A percentile compares a stretch with the other conserved stretches of the same genome.
These are phyloP conservation scores for Eudyptes chrysolophus DNA, from an alignment of 2,113 vertebrate genomes.

Conservation along the genomic window DNA sequence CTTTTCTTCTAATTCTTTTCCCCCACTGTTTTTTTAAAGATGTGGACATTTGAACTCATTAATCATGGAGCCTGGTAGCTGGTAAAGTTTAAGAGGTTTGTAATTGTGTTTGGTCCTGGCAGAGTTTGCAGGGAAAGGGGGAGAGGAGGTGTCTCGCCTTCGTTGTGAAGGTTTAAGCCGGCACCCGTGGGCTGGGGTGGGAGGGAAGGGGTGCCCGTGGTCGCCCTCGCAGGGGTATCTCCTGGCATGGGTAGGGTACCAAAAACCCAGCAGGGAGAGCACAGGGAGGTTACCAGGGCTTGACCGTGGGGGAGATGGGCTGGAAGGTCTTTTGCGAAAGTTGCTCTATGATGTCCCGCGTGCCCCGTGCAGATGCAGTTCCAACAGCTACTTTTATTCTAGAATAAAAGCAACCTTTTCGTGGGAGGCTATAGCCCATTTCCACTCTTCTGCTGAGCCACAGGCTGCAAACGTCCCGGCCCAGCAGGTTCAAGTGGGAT, in stretches of 20 bases:
- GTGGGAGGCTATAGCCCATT: fast-evolving
- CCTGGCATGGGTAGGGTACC: background rate
- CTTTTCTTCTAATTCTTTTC: background rate
- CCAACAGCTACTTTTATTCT: background rate
- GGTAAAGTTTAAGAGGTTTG: conserved; percentile 28
- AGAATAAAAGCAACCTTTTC: background rate
- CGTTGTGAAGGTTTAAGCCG: background rate
- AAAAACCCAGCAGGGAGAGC: background rate
- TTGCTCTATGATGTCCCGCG: fast-evolving
- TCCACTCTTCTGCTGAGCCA: background rate
- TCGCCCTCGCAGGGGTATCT: background rate
- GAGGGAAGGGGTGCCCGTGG: background rate
- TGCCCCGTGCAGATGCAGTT: fast-evolving
- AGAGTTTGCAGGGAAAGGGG: background rate
- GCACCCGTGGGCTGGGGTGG: background rate
- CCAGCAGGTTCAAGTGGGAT: background rate
- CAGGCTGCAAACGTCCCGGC: fast-evolving
- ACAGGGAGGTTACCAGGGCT: background rate
- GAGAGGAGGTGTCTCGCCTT: background rate
- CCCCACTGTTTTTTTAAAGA: background rate
- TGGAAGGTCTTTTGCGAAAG: background rate
- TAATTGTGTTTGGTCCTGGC: background rate
- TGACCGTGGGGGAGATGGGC: background rate
- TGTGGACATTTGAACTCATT: conserved; percentile 15
- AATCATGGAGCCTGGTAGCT: conserved; percentile 1